These are phyloP conservation scores for Saxicola maurus DNA, from an alignment of 2,797 vertebrate species.

Conservation along the genomic window DNA sequence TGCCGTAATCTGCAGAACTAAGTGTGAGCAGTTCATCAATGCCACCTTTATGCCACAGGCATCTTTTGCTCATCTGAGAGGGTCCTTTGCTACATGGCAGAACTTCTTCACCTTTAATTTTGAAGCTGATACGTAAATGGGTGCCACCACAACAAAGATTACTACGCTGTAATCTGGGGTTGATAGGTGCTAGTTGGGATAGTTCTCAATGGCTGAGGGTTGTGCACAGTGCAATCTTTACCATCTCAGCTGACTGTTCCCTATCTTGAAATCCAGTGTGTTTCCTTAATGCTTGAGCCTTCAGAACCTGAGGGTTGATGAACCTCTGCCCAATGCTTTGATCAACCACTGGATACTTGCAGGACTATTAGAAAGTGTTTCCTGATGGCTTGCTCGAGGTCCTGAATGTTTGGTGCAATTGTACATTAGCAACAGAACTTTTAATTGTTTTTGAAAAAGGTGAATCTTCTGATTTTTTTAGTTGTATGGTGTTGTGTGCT, in stretches of 20 bases:
- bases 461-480: neutral
- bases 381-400: neutral
- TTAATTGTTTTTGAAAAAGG: neutral
- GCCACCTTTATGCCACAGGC: neutral
- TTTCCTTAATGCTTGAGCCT: neutral
- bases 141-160: neutral
- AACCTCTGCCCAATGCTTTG: neutral
- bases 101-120: neutral
- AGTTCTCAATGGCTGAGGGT: neutral
- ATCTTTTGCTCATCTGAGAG: neutral
- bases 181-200: neutral
- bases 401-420: neutral
- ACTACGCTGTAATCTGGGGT: neutral
- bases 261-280: neutral
- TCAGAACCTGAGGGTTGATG: neutral
- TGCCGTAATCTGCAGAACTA: neutral
- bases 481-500: neutral
- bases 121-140: neutral
- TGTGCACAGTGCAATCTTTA: neutral
- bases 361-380: neutral
- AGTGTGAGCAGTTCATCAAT: neutral
- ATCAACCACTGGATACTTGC: neutral
- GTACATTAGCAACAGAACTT: neutral
- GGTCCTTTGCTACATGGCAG: neutral
- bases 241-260: accelerated